These are phyloP conservation scores for Sthenelais limicola DNA, from an alignment of 2,888 invertebrate genomes.

Conservation along the genomic window DNA sequence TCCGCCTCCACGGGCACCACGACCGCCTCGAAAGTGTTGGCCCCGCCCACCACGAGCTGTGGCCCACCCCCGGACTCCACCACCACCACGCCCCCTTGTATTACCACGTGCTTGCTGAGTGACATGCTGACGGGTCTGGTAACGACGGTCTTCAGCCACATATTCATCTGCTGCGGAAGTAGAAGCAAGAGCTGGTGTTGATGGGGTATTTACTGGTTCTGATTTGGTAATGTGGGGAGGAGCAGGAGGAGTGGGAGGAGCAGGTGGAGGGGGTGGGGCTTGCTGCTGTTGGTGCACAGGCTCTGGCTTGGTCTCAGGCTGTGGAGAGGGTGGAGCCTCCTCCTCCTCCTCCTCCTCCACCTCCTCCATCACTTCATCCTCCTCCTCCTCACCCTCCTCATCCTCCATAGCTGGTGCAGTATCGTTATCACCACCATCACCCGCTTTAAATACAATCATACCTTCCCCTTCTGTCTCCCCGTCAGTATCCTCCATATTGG, in stretches of 20 bases:
- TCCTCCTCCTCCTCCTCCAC: slow-evolving; percentile 1
- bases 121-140: no score
- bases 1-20: background rate
- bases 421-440: background rate
- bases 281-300: background rate
- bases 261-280: background rate
- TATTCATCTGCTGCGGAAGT: no score
- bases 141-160: no score
- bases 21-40: background rate
- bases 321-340: background rate
- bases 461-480: background rate
- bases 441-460: background rate
- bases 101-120: background rate
- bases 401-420: background rate
- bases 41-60: background rate
- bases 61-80: background rate
- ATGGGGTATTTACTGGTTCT: no score
- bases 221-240: background rate
- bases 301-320: background rate
- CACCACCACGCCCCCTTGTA: background rate
- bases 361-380: background rate
- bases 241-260: background rate
- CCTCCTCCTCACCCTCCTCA: background rate
- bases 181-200: no score
- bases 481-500: background rate